A percentile compares a stretch with the other conserved stretches of the same genome.
phyloP scores from a whole-genome alignment of 2,888 invertebrate species.

The Drosophila niveifrons region DNA sequence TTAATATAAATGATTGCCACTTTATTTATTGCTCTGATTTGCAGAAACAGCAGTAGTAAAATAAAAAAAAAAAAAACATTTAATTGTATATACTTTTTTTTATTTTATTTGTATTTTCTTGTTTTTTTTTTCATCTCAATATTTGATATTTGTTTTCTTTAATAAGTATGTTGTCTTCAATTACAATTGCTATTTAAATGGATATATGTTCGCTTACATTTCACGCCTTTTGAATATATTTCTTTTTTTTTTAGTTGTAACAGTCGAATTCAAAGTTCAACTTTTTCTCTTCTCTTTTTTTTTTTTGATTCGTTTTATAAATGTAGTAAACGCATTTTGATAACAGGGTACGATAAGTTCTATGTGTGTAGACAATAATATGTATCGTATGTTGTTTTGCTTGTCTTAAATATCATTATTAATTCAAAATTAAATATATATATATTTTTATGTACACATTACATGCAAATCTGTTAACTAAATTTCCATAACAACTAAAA shows the following conservation, averaged over 20 bases:
- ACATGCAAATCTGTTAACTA: slow-evolving; percentile 70
- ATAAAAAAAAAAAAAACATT: slow-evolving; percentile 17
- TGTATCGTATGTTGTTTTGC: slow-evolving; percentile 11
- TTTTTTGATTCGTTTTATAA: slow-evolving; percentile 57
- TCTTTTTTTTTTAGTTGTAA: slow-evolving; percentile 11
- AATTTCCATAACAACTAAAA: slow-evolving; percentile 74
- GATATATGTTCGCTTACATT: slow-evolving; percentile 71
- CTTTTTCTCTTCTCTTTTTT: slow-evolving; percentile 12
- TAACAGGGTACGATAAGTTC: slow-evolving; percentile 72
- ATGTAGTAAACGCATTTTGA: slow-evolving; percentile 80
- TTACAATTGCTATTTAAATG: slow-evolving; percentile 78
- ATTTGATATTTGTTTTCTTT: slow-evolving; percentile 50
- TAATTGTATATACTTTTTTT: slow-evolving; percentile 39
- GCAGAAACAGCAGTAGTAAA: slow-evolving; percentile 2
- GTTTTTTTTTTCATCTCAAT: slow-evolving; percentile 34
- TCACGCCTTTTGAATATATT: slow-evolving; percentile 63
- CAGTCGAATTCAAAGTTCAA: slow-evolving; percentile 27
- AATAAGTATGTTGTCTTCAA: slow-evolving; percentile 68
- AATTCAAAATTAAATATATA: slow-evolving; percentile 46
- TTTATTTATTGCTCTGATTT: slow-evolving; percentile 58
- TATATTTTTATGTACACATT: slow-evolving; percentile 52
- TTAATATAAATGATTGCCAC: slow-evolving; percentile 60
- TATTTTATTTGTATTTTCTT: slow-evolving; percentile 63
- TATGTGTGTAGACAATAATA: slow-evolving; percentile 42
- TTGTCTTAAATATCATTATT: slow-evolving; percentile 43